Evolutionary conservation across 2,888 invertebrate species (phyloP).

Genomic region (Drosophila fungiperda): DNA sequence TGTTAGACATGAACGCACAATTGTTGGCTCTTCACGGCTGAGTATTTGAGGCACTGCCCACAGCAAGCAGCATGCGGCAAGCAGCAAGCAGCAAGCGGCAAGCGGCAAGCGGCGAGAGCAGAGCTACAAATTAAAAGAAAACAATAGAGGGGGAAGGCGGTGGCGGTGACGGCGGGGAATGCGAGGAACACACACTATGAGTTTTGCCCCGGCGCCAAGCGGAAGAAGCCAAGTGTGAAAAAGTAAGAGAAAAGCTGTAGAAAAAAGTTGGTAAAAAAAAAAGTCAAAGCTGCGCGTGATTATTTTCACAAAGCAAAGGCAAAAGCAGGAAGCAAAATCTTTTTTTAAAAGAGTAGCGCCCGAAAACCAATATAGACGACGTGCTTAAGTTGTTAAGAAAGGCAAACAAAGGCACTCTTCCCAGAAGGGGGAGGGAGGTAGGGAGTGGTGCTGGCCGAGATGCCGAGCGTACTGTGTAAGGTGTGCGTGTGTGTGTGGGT

Average conservation of each 20-base stretch:
- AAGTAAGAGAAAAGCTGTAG: constrained; percentile 67
- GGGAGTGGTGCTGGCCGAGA: constrained; percentile 7
- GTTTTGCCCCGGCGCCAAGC: constrained; percentile 48
- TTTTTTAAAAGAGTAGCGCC: constrained; percentile 59
- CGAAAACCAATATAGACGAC: constrained; percentile 79
- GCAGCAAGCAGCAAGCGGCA: constrained; percentile 10
- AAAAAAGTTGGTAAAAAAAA: constrained; percentile 31
- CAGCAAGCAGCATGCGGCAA: constrained; percentile 18
- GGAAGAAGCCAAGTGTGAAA: constrained; percentile 79
- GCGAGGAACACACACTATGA: constrained; percentile 10
- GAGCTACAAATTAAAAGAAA: constrained; percentile 77
- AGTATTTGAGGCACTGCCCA: constrained; percentile 33
- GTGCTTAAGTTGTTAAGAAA: constrained; percentile 81
- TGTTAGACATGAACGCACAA: constrained; percentile 39
- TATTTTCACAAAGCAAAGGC: constrained; percentile 74
- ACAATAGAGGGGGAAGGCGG: constrained; percentile 49
- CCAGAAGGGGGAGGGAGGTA: constrained; percentile 4
- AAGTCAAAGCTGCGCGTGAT: constrained; percentile 73
- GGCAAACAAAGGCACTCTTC: constrained; percentile 66
- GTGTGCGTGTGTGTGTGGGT: constrained; percentile 33
- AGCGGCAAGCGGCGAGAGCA: constrained; percentile 13
- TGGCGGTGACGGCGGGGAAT: neutral
- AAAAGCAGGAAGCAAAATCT: constrained; percentile 67
- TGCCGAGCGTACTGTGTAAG: constrained; percentile 31
- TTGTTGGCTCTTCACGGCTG: constrained; percentile 15